Conservation (phyloP, 2,888 invertebrate genomes). For the Protophormia terraenovae region DNA sequence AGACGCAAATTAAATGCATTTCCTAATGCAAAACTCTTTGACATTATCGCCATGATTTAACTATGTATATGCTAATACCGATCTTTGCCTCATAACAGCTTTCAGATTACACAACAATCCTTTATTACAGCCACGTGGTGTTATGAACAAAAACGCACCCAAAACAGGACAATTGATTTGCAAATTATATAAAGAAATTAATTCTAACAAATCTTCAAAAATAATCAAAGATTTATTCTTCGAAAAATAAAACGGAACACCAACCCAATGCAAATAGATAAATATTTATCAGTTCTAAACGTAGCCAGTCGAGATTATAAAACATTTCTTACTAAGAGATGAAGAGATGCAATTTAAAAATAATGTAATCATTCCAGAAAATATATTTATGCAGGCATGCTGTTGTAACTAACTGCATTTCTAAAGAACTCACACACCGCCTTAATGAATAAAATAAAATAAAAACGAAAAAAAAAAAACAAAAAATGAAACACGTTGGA, state of each 20-base stretch:
- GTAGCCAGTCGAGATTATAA: slow-evolving; percentile 37
- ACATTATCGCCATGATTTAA: slow-evolving; percentile 37
- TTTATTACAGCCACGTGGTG: slow-evolving; percentile 41
- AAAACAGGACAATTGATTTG: slow-evolving; percentile 53
- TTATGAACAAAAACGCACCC: slow-evolving; percentile 40
- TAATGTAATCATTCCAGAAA: slow-evolving; percentile 48
- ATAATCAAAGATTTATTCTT: slow-evolving; percentile 35
- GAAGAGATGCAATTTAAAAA: slow-evolving; percentile 4
- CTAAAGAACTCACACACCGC: slow-evolving; percentile 53
- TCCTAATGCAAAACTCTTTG: slow-evolving; percentile 2
- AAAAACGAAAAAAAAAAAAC: too few species aligned
- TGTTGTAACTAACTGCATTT: slow-evolving; percentile 50
- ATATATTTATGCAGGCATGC: slow-evolving; percentile 36
- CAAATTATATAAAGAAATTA: slow-evolving; percentile 40
- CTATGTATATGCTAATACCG: slow-evolving; percentile 27
- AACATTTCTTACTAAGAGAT: slow-evolving; percentile 29
- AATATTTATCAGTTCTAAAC: slow-evolving; percentile 55
- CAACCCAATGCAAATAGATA: slow-evolving; percentile 33
- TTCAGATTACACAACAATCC: slow-evolving; percentile 45
- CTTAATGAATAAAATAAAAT: slow-evolving; percentile 44
- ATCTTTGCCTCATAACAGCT: slow-evolving; percentile 23
- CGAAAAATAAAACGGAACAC: neutral
- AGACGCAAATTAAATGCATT: neutral
- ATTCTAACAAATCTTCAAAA: slow-evolving; percentile 44
- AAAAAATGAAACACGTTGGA: neutral